Percentiles rank a stretch among this genome's conserved stretches.
phyloP scores from a whole-genome alignment of 2,888 invertebrate species.

The Pilophorus perplexus region DNA sequence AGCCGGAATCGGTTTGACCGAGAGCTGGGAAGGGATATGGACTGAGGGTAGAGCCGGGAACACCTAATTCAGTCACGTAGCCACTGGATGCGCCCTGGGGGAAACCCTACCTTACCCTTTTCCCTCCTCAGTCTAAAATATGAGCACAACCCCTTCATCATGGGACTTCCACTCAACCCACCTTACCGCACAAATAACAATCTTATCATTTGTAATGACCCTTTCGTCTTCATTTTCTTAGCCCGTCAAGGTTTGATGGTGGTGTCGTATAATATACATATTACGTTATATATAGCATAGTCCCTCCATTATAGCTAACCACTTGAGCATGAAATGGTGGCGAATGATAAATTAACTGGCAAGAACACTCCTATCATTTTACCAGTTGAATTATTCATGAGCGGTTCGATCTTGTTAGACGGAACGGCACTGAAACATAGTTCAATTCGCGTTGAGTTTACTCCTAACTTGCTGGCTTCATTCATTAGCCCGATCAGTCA shows the following conservation, averaged over 20 bases:
- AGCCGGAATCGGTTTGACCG: no score
- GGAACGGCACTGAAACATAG: conserved; percentile 11
- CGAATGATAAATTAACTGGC: conserved; percentile 8
- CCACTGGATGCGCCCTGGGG: conserved; percentile 11
- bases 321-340: neutral
- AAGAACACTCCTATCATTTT: conserved; percentile 3
- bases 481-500: no score
- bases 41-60: neutral
- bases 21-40: no score
- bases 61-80: conserved; percentile 22
- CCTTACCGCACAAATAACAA: conserved; percentile 2
- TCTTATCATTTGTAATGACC: conserved; percentile 2
- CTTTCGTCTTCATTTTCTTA: neutral
- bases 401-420: conserved; percentile 1
- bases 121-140: conserved; percentile 11
- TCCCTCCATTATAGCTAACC: no score
- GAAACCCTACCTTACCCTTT: neutral
- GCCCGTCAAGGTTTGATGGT: neutral
- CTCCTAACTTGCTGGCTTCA: no score
- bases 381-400: conserved; percentile 17
- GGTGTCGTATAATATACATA: conserved; percentile 1
- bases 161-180: neutral
- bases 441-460: no score
- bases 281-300: neutral
- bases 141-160: conserved; percentile 8